Base-by-base conservation (phyloP, 1,140 invertebrate species). In the Drosophila suzukii region DNA sequence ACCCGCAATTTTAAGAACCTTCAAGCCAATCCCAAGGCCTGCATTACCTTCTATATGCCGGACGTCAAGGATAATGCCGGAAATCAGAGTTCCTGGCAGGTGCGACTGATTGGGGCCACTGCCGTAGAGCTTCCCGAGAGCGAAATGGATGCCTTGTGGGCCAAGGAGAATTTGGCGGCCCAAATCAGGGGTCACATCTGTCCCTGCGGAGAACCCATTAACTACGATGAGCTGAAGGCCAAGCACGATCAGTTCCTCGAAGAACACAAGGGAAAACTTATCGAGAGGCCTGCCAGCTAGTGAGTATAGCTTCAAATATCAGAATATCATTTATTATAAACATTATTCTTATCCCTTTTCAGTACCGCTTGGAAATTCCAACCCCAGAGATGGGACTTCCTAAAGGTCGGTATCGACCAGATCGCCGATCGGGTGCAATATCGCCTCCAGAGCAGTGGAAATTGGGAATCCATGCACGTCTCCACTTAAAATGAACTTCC, bases 351-450 rank as follows among this genome's bases (percentile, higher is more conserved):
- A 24, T 17, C 32, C 15, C 36, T n/a, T n/a, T 4, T 2, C 41
- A 92, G 91, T 62, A 92, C 91, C 10, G 91, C 79, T 0, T 90
- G 86, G 27, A 83, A 86, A 32, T 88, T 92, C 10, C 43, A 62
- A 30, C 70, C 91, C 4, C 74, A 75, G 51, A 55, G 58, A 13
- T 90, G 85, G 78, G 91, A 92, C 24, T 92, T 92, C 32, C 70
- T 91, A 6, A 86, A 84, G 24, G 67, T 75, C 24, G 79, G 68
- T 11, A n/a, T 30, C 2, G 56, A 60, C 12, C 32, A 74, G 34
- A 90, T 92, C 20, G 81, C 81, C 11, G 91, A 92, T 80, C 82
- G 91, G 6, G 66, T 92, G 6, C 84, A 90, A 57, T 92, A 92
- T 61, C 83, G 82, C 4, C 63, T 34, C 6, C 50, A 74, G 11